These are phyloP conservation scores for Pyrrhosoma nymphula DNA, from an alignment of 2,888 invertebrate genomes.

Conservation along the genomic window DNA sequence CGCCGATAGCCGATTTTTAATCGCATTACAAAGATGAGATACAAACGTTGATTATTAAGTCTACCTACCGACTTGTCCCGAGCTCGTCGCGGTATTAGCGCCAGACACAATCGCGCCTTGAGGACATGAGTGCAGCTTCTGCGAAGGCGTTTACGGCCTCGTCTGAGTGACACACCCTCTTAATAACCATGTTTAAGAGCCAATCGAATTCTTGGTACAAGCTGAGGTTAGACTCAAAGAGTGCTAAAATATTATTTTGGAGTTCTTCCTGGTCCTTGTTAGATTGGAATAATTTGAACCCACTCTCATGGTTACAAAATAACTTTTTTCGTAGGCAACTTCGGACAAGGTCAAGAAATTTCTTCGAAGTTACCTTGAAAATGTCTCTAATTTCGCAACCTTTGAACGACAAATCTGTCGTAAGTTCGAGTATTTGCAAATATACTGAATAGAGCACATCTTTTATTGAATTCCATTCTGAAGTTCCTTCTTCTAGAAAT, in stretches of 20 bases:
- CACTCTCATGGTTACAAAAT: neutral
- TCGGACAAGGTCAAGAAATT: too few relatives aligned
- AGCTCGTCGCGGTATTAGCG: neutral
- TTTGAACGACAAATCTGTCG: too few relatives aligned
- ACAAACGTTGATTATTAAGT: neutral
- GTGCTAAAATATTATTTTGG: neutral
- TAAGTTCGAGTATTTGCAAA: too few relatives aligned
- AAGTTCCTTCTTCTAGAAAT: too few relatives aligned
- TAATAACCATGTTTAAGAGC: neutral
- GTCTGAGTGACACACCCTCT: neutral
- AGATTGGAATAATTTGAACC: neutral
- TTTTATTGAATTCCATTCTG: too few relatives aligned
- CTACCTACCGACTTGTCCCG: neutral
- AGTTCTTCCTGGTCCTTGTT: neutral
- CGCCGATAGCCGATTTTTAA: neutral
- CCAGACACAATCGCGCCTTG: neutral
- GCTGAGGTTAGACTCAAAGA: neutral
- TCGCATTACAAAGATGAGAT: neutral
- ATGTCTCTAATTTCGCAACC: too few relatives aligned
- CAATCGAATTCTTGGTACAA: slow-evolving; percentile 5
- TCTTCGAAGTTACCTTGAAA: too few relatives aligned
- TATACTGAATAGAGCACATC: too few relatives aligned
- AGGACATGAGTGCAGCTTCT: neutral
- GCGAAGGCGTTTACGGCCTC: neutral
- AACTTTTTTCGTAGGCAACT: too few relatives aligned